These are phyloP conservation scores for Penaeus japonicus DNA, from an alignment of 1,140 invertebrate genomes.

Conservation along the genomic window DNA sequence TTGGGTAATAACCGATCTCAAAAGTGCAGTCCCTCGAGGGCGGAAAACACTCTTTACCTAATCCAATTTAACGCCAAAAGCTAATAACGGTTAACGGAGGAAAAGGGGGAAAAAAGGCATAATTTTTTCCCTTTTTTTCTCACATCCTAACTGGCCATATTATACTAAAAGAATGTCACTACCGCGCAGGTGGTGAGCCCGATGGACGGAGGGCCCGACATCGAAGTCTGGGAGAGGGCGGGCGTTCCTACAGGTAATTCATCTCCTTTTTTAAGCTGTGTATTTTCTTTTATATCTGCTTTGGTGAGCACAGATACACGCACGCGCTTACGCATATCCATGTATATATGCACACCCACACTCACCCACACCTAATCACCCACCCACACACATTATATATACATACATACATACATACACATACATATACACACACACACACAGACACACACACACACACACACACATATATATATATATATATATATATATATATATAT, in stretches of 20 bases:
- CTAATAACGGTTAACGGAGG: neutral
- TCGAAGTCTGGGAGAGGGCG: slow-evolving; percentile 55
- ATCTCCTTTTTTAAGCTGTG: too few relatives aligned
- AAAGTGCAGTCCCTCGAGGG: too few relatives aligned
- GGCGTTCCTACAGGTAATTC: slow-evolving; percentile 65
- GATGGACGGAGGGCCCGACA: slow-evolving; percentile 60
- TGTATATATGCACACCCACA: neutral
- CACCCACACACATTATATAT: neutral
- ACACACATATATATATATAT: too few relatives aligned
- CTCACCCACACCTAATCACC: neutral
- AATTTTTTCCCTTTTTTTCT: neutral
- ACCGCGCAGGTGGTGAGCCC: slow-evolving; percentile 45
- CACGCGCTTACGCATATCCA: neutral
- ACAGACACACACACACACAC: too few relatives aligned
- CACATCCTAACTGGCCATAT: neutral
- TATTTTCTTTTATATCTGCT: neutral
- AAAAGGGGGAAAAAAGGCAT: neutral
- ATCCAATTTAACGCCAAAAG: too few relatives aligned
- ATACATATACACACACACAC: too few relatives aligned
- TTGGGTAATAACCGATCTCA: too few relatives aligned
- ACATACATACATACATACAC: neutral
- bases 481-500: too few relatives aligned
- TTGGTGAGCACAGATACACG: neutral
- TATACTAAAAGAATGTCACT: neutral
- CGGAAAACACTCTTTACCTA: too few relatives aligned